Evolutionary conservation across 2,888 invertebrate species (phyloP).

Genomic region (Eupithecia vulgata): DNA sequence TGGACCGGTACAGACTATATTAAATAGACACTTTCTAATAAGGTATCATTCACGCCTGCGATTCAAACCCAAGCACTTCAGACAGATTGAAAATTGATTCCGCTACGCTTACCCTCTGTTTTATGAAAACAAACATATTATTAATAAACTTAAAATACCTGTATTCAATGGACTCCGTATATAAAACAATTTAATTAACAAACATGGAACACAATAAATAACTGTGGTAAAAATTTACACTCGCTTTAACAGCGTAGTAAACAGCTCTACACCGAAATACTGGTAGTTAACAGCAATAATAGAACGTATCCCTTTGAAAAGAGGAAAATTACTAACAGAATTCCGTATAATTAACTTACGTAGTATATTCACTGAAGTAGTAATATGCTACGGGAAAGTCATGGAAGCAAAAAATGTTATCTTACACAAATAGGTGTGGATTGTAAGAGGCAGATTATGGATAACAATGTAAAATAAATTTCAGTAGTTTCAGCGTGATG

Average conservation of each 20-base stretch:
- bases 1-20: too few relatives aligned
- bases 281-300: background rate
- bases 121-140: background rate
- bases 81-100: background rate
- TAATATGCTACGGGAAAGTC: background rate
- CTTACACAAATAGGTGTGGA: too few relatives aligned
- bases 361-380: background rate
- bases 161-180: background rate
- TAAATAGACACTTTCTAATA: background rate
- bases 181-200: background rate
- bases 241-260: slow-evolving; percentile 2
- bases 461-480: too few relatives aligned
- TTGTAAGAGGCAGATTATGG: too few relatives aligned
- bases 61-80: background rate
- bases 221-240: background rate
- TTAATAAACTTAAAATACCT: background rate
- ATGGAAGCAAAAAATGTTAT: background rate
- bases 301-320: background rate
- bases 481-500: too few relatives aligned
- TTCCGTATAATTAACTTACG: background rate
- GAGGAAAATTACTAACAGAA: background rate
- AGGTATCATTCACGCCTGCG: background rate
- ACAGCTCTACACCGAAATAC: background rate
- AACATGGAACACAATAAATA: background rate
- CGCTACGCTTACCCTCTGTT: background rate